Percentiles rank a stretch among this genome's conserved stretches.
Conservation (phyloP, 2,797 vertebrate genomes). For the Tokudaia muenninki region DNA sequence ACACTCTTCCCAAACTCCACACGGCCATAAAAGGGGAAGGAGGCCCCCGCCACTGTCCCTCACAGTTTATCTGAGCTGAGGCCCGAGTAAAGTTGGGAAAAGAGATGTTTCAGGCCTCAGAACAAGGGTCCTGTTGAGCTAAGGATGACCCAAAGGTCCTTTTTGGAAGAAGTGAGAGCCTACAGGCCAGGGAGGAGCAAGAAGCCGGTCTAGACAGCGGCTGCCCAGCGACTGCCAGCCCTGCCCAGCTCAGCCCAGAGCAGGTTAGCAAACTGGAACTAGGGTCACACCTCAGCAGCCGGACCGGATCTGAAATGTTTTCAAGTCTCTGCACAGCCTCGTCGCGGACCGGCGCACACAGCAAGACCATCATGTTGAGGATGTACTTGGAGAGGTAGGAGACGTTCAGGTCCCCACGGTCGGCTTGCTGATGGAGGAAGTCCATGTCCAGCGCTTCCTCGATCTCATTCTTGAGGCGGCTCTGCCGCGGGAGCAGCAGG, state of each 20-base stretch:
- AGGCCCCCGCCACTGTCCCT: background rate
- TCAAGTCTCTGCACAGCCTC: conserved; percentile 87
- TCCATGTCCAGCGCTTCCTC: conserved; percentile 88
- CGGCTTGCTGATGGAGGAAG: conserved; percentile 88
- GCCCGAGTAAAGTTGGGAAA: background rate
- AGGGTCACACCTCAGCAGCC: conserved; percentile 87
- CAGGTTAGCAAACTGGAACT: too few species aligned
- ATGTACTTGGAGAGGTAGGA: conserved; percentile 85
- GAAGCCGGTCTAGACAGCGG: background rate
- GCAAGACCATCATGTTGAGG: conserved; percentile 87
- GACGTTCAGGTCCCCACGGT: conserved; percentile 86
- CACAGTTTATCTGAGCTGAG: background rate
- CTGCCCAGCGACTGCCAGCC: background rate
- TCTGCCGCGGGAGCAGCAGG: conserved; percentile 88
- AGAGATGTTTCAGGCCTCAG: background rate
- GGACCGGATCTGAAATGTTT: conserved; percentile 85
- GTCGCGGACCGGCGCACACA: conserved; percentile 89
- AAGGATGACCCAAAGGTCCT: background rate
- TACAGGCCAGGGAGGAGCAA: background rate
- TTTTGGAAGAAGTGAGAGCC: conserved; percentile 24
- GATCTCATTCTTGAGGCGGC: conserved; percentile 86
- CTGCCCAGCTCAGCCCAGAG: background rate
- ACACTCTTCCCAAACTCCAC: conserved; percentile 8
- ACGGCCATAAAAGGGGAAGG: background rate
- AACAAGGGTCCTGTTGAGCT: background rate